Conservation (phyloP, 1,140 invertebrate genomes). For the Copidosoma floridanum region DNA sequence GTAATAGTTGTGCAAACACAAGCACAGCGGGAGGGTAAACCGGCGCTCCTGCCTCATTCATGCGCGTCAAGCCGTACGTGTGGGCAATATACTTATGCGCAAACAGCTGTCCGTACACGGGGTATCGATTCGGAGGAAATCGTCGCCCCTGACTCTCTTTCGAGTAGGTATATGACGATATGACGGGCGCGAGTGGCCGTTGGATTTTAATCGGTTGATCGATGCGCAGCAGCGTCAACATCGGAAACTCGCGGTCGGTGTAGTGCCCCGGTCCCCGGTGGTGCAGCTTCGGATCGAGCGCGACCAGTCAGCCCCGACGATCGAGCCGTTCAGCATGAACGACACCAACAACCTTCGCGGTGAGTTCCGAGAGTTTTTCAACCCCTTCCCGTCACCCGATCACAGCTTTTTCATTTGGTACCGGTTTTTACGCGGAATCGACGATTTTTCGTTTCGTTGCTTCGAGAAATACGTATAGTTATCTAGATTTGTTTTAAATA, state of each 20-base stretch:
- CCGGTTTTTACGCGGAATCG: neutral
- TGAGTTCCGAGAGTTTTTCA: slow-evolving; percentile 32
- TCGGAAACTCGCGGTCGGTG: neutral
- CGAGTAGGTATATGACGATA: too few species aligned
- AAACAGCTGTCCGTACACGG: too few species aligned
- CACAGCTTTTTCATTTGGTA: neutral
- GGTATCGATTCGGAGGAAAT: too few species aligned
- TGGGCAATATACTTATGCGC: too few species aligned
- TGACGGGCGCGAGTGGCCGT: too few species aligned
- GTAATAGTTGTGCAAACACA: too few species aligned
- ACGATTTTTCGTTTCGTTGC: neutral
- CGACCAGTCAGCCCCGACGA: slow-evolving; percentile 52
- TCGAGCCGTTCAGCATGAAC: slow-evolving; percentile 53
- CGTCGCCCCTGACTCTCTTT: too few species aligned
- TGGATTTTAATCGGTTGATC: too few species aligned
- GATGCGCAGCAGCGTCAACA: neutral
- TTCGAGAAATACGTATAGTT: neutral
- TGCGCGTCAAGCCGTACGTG: too few species aligned
- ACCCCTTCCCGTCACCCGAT: neutral
- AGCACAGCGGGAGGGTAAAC: too few species aligned
- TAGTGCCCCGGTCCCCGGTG: neutral
- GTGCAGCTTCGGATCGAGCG: neutral
- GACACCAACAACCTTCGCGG: slow-evolving; percentile 43
- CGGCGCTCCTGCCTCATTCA: too few species aligned
- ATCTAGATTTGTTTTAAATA: too few species aligned